These are phyloP conservation scores for Nomada goodeniana DNA, from an alignment of 2,888 invertebrate genomes.

Conservation along the genomic window DNA sequence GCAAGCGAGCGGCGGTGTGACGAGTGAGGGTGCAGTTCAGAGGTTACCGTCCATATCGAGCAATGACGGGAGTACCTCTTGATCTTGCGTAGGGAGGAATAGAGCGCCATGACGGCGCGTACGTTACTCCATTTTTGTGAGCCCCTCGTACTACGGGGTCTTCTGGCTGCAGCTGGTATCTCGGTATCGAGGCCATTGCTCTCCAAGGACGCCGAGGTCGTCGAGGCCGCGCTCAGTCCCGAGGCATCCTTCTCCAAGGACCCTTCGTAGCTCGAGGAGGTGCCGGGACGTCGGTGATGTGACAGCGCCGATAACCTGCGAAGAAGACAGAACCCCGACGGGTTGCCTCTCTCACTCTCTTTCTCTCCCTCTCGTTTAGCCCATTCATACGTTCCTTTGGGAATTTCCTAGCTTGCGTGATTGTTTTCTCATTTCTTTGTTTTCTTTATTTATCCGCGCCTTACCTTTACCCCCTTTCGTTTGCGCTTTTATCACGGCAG, in stretches of 20 bases:
- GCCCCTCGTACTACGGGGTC: slow-evolving; percentile 80
- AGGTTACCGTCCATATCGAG: slow-evolving; percentile 72
- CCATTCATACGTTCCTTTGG: slow-evolving; percentile 34
- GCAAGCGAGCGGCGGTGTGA: slow-evolving; percentile 22
- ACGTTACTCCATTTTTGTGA: slow-evolving; percentile 94
- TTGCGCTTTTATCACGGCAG: not conserved
- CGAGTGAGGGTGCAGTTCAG: slow-evolving; percentile 59
- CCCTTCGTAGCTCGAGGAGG: slow-evolving; percentile 49
- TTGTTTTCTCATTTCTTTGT: slow-evolving; percentile 3
- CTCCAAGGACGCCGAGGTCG: slow-evolving; percentile 81
- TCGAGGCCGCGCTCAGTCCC: slow-evolving; percentile 79
- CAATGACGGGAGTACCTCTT: slow-evolving; percentile 88
- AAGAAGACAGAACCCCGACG: slow-evolving; percentile 77
- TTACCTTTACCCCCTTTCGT: not conserved
- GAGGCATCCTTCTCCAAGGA: slow-evolving; percentile 49
- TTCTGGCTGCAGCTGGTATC: slow-evolving; percentile 74
- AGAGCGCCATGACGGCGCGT: slow-evolving; percentile 95
- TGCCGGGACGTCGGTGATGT: slow-evolving; percentile 54
- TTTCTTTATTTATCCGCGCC: not conserved
- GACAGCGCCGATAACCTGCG: slow-evolving; percentile 79
- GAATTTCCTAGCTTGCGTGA: slow-evolving; percentile 1
- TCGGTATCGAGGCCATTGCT: slow-evolving; percentile 78
- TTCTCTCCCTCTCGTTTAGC: slow-evolving; percentile 38
- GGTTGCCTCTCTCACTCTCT: slow-evolving; percentile 62
- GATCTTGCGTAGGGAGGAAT: slow-evolving; percentile 95